Conservation (phyloP, 2,888 invertebrate genomes). For the Drosophila phalerata region DNA sequence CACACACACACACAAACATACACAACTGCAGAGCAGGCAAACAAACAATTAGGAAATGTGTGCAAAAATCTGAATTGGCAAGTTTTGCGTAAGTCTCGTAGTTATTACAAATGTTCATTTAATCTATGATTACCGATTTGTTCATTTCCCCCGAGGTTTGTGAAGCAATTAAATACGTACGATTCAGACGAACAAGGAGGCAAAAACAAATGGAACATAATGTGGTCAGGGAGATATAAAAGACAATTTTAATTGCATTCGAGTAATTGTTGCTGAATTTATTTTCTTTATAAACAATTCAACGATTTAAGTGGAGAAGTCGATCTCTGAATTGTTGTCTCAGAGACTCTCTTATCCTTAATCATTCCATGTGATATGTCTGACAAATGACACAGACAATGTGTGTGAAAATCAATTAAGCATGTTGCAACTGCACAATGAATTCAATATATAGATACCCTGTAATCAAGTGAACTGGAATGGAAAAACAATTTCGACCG, state of each 20-base stretch:
- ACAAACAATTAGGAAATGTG: conserved; percentile 72
- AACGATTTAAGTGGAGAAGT: conserved; percentile 40
- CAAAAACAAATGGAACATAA: conserved; percentile 61
- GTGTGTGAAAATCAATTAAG: conserved; percentile 21
- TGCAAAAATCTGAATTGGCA: conserved; percentile 59
- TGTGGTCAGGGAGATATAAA: conserved; percentile 33
- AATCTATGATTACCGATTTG: conserved; percentile 69
- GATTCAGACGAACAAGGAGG: conserved; percentile 55
- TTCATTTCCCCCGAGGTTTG: conserved; percentile 54
- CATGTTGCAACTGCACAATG: not conserved
- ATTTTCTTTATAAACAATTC: conserved; percentile 50
- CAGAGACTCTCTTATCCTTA: conserved; percentile 17
- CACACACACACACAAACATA: conserved; percentile 17
- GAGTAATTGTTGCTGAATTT: conserved; percentile 55
- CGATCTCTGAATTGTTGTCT: conserved; percentile 26
- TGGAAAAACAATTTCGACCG: conserved; percentile 7
- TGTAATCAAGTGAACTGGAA: not conserved
- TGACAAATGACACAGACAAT: conserved; percentile 25
- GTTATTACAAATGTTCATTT: conserved; percentile 73
- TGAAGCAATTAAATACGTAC: conserved; percentile 69
- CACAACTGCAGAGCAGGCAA: conserved; percentile 22
- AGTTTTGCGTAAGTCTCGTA: conserved; percentile 43
- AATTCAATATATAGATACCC: conserved; percentile 6
- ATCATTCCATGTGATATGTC: conserved; percentile 19
- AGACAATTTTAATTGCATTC: conserved; percentile 51